Evolutionary conservation across 2,797 vertebrate genomes (phyloP), one percentile per base, ranked within the genome.

Genomic region (Mastacembelus armatus): DNA sequence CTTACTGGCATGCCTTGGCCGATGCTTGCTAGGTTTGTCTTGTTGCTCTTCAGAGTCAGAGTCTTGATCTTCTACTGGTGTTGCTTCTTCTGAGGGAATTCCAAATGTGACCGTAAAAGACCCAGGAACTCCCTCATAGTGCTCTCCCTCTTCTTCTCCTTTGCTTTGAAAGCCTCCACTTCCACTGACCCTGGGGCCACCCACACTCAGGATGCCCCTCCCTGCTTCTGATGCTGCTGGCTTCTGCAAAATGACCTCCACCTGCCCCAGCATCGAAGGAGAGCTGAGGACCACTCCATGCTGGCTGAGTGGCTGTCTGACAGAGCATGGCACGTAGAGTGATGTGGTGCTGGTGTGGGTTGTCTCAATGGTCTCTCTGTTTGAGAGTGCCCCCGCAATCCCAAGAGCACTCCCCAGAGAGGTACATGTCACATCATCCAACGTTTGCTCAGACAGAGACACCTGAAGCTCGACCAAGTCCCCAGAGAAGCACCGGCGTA

Each of bases 1-100:
- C 98, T 98, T 93, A 99, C 98, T 96, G 85, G 98, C 93, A 85
- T 99, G 97, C 71, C 88, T 94, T 0, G 98, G 95, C 66, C 94
- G 92, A 92, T 99, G 98, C 91, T 96, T 99, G 93, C 93, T 95
- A 80, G 96, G 97, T 93, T 94, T 94, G 77, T 87, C 92, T 76
- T 85, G 95, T 81, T 96, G 96, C 78, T 83, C 94, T 84, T 95
- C 96, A 0, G 87, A 93, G 73, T 94, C 96, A 0, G 88, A 94
- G 85, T 90, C 92, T 82, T 90, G 89, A 85, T 94, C 90, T 65
- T 94, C 95, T 81, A 85, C 92, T 78, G 85, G 90, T 88, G 89
- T 90, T n/a, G 72, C 91, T 62, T 88, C 89, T 47, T 89, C 96
- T 93, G 95, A 87, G 85, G 95, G 93, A 92, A 94, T 85, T 90